These are phyloP conservation scores for Tursiops truncatus DNA, from an alignment of 2,113 vertebrate genomes.

Conservation along the genomic window DNA sequence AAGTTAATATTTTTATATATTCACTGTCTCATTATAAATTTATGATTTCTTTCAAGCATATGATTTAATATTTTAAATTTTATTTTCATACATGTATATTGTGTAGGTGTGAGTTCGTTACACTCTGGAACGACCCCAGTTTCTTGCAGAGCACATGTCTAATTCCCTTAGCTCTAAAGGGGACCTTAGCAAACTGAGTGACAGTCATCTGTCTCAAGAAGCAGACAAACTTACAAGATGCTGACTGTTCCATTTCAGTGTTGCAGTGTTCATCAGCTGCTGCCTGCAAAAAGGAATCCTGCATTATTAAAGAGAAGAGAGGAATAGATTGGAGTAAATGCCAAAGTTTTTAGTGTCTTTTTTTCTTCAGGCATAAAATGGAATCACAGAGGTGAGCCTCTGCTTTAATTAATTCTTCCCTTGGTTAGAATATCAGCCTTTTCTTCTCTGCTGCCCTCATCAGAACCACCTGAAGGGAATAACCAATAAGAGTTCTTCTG, in stretches of 20 bases:
- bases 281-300: background rate
- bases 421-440: background rate
- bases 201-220: background rate
- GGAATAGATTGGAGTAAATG: background rate
- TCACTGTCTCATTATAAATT: background rate
- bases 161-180: background rate
- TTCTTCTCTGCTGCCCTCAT: background rate
- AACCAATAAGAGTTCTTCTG: background rate
- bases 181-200: background rate
- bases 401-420: conserved; percentile 28
- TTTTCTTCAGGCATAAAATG: background rate
- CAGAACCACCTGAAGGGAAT: background rate
- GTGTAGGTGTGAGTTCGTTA: background rate
- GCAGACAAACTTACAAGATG: background rate
- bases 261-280: background rate
- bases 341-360: background rate
- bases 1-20: background rate
- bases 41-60: background rate
- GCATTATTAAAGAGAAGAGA: background rate
- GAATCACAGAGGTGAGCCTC: background rate
- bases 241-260: background rate
- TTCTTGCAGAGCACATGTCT: background rate
- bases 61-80: background rate
- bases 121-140: background rate
- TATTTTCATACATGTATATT: background rate